Evolutionary conservation across 2,888 invertebrate genomes (phyloP), one percentile per base, ranked within the genome.

Genomic region (Saturnia pavonia): DNA sequence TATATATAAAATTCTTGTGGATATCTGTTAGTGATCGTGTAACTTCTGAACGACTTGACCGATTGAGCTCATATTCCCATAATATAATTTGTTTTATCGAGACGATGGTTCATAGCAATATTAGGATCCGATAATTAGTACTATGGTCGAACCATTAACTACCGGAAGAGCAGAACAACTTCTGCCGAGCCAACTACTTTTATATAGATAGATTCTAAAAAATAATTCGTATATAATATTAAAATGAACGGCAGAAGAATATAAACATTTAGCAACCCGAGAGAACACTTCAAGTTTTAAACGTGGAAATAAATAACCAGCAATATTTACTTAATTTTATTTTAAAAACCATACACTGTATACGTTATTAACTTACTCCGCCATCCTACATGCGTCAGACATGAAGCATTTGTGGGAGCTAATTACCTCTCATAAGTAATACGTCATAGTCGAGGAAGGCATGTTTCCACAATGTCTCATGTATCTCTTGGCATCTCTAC

Each of bases 381-480:
- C 66, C 77, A 75, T 78, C 77, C 16, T 65, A 65, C 78, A 76
- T 76, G 67, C 67, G n/a, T 69, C 70, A 68, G 74, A 75, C 71
- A 78, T 73, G 71, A 74, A 75, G 72, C 75, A 74, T 72, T 74
- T 79, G 78, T 76, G 77, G 78, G 78, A 83, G 81, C 85, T 90
- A 88, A 91, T 91, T 88, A 85, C 86, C 83, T 63, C 80, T 74
- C 84, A 85, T 88, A 86, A 86, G 85, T 90, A 88, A 88, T 84
- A 86, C 86, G 85, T 90, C 88, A 88, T 83, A 85, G 78, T 78
- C 76, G 77, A 79, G 81, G 71, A 82, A 86, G 83, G 85, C 82
- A 78, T 76, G 81, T 81, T 78, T 83, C 82, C 78, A 75, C 77
- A 27, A 27, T 25, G 63, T 72, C 71, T 68, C 68, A 40, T 60